These are phyloP conservation scores for Eugnorisma glareosa DNA, from an alignment of 2,888 invertebrate species.

Conservation along the genomic window DNA sequence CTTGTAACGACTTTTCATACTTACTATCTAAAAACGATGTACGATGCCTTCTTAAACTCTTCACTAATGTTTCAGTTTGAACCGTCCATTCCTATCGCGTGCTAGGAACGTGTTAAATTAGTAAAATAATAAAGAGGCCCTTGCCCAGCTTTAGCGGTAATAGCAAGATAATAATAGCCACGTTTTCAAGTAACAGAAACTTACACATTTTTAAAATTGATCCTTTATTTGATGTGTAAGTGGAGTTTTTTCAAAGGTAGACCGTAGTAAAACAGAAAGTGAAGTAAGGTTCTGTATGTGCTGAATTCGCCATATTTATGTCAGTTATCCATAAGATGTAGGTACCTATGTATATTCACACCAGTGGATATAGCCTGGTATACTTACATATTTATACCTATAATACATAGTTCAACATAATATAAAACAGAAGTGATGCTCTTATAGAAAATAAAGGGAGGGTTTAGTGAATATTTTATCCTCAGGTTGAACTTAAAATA, in stretches of 20 bases:
- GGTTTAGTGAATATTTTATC: neutral
- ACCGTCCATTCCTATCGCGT: conserved; percentile 39
- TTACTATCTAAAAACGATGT: neutral
- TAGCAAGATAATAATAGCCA: conserved; percentile 34
- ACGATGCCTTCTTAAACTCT: neutral
- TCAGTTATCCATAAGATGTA: neutral
- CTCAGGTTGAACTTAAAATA: neutral
- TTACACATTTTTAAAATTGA: conserved; percentile 6
- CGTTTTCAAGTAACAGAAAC: conserved; percentile 15
- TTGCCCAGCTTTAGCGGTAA: conserved; percentile 31
- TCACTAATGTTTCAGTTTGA: neutral
- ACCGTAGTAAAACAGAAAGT: neutral
- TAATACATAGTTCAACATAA: neutral
- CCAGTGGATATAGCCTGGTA: neutral
- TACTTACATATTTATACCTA: neutral
- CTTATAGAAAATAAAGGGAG: neutral
- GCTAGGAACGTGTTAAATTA: conserved; percentile 38
- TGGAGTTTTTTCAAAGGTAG: neutral
- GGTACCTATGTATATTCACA: conserved; percentile 1
- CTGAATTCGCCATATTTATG: neutral
- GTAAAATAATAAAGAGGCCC: conserved; percentile 40
- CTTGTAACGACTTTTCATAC: neutral
- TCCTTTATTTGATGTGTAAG: neutral
- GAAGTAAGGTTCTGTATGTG: neutral
- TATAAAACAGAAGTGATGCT: neutral